Evolutionary conservation across 2,888 invertebrate species (phyloP).

Genomic region (Aplocera efformata): DNA sequence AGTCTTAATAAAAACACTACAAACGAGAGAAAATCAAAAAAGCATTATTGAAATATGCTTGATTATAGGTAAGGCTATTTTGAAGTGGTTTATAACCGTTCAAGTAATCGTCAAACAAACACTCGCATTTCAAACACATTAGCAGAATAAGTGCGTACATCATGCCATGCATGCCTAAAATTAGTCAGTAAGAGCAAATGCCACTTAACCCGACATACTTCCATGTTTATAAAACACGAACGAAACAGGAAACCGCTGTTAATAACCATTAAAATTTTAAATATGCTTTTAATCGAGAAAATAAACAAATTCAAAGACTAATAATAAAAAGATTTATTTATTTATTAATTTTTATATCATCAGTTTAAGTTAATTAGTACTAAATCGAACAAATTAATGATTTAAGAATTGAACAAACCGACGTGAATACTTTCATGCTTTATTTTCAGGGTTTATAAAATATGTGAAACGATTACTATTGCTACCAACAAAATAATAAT

Average conservation of each 20-base stretch:
- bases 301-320: too few species aligned
- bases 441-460: too few species aligned
- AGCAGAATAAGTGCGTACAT: slow-evolving; percentile 23
- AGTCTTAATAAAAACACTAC: too few species aligned
- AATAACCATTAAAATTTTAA: slow-evolving; percentile 22
- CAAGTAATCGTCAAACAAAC: slow-evolving; percentile 13
- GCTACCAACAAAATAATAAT: too few species aligned
- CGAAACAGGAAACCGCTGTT: slow-evolving; percentile 45
- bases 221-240: slow-evolving; percentile 43
- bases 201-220: slow-evolving; percentile 35
- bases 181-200: slow-evolving; percentile 37
- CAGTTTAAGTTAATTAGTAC: too few species aligned
- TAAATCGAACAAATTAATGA: too few species aligned
- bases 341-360: too few species aligned
- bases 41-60: not conserved
- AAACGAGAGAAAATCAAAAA: not conserved
- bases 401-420: too few species aligned
- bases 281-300: slow-evolving; percentile 26
- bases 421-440: too few species aligned
- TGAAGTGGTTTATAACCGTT: slow-evolving; percentile 1
- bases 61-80: not conserved
- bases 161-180: slow-evolving; percentile 32
- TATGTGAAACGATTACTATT: too few species aligned
- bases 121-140: slow-evolving; percentile 15
- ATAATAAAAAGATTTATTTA: too few species aligned